Conservation (phyloP, 2,797 vertebrate species). For the Lacerta viridis region DNA sequence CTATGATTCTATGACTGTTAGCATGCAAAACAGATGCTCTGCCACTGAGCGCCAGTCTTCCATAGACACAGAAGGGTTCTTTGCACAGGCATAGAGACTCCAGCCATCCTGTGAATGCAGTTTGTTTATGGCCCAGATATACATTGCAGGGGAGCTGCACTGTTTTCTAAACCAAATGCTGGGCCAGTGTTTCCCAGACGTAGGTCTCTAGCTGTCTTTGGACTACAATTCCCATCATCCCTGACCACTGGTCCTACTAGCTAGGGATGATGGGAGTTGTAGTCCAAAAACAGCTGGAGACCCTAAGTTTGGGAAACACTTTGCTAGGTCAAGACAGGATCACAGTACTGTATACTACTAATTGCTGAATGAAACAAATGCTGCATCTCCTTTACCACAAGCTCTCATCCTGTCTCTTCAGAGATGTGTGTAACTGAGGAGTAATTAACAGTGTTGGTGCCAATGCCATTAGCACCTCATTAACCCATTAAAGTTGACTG, state of each 20-base stretch:
- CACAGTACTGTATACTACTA: background rate
- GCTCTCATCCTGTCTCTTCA: background rate
- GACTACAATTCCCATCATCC: no score
- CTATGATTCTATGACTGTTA: no score
- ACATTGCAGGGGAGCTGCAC: background rate
- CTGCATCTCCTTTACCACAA: background rate
- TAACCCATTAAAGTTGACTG: background rate
- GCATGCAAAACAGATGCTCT: no score
- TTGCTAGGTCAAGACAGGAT: no score
- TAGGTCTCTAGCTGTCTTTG: no score
- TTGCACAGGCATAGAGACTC: background rate
- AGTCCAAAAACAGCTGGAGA: no score
- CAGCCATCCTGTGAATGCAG: background rate
- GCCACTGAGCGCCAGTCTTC: no score
- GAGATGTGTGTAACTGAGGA: background rate
- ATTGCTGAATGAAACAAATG: background rate
- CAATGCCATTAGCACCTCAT: background rate
- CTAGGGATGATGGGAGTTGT: no score
- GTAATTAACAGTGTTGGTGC: background rate
- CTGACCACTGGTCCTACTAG: no score
- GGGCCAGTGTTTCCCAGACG: background rate
- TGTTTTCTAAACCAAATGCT: background rate
- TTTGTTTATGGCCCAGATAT: background rate
- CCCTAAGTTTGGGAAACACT: no score
- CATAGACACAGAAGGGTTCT: background rate